Percentiles rank a stretch among this genome's conserved stretches.
Conservation (phyloP, 2,113 vertebrate species). For the Ammodytes dubius region DNA sequence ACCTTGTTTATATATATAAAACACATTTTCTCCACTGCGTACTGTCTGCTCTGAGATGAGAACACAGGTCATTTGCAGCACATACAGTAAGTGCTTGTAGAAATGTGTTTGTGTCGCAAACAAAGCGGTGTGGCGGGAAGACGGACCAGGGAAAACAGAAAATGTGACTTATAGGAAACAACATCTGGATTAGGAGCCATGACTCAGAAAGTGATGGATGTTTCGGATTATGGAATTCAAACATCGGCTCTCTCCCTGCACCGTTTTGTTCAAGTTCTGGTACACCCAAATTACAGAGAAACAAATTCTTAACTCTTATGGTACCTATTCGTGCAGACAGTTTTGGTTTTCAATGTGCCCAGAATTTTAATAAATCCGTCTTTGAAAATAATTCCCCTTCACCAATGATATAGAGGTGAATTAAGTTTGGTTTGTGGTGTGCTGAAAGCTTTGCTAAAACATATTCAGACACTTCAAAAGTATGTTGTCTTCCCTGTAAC, state of each 20-base stretch:
- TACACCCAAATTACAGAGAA: constrained; percentile 40
- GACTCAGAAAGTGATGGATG: constrained; percentile 60
- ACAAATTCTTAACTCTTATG: not conserved
- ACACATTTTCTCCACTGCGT: constrained; percentile 18
- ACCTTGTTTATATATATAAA: constrained; percentile 31
- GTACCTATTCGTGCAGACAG: not conserved
- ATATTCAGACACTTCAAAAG: not conserved
- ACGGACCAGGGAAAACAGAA: constrained; percentile 51
- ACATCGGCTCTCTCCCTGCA: constrained; percentile 8
- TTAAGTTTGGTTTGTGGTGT: not conserved
- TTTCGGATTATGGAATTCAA: constrained; percentile 55
- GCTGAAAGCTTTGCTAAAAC: not conserved
- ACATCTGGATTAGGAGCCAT: constrained; percentile 67
- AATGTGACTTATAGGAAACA: constrained; percentile 37
- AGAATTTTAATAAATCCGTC: not conserved
- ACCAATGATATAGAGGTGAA: not conserved
- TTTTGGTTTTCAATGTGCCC: constrained; percentile 3
- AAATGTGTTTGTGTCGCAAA: constrained; percentile 52
- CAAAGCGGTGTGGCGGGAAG: constrained; percentile 36
- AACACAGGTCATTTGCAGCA: constrained; percentile 53
- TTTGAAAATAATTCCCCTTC: not conserved
- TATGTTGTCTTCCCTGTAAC: not conserved
- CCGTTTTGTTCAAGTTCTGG: constrained; percentile 27
- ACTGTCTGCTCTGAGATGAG: constrained; percentile 28
- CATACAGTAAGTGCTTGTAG: constrained; percentile 20